Conservation (phyloP, 2,888 invertebrate genomes). For the Merodon equestris region DNA sequence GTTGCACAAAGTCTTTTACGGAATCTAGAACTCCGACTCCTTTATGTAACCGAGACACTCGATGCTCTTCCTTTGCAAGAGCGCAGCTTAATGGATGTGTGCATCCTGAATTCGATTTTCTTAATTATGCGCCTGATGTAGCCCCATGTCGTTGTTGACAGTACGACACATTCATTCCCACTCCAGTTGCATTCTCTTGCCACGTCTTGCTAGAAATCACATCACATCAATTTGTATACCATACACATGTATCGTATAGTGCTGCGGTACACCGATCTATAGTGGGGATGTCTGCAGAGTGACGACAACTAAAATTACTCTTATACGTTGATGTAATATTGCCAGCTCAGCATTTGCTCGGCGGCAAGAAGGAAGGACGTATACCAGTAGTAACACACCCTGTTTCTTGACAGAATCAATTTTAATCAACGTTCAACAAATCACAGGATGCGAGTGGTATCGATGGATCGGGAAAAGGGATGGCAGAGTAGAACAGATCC, state of each 20-base stretch:
- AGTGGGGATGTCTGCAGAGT: slow-evolving; percentile 11
- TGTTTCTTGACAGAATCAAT: slow-evolving; percentile 60
- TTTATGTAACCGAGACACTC: neutral
- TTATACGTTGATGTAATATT: slow-evolving; percentile 51
- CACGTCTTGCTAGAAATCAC: slow-evolving; percentile 48
- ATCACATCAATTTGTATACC: slow-evolving; percentile 45
- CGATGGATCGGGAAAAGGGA: neutral
- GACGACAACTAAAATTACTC: slow-evolving; percentile 62
- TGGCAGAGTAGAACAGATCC: neutral
- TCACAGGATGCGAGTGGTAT: slow-evolving; percentile 24
- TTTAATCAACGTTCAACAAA: slow-evolving; percentile 68
- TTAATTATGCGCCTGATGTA: slow-evolving; percentile 62
- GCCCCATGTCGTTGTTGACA: slow-evolving; percentile 42
- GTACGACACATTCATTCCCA: slow-evolving; percentile 14
- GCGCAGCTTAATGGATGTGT: slow-evolving; percentile 53
- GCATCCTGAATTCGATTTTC: slow-evolving; percentile 67
- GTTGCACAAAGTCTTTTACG: slow-evolving; percentile 40
- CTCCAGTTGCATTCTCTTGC: neutral
- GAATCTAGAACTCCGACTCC: slow-evolving; percentile 8
- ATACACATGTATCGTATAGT: slow-evolving; percentile 12
- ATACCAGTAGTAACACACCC: slow-evolving; percentile 24
- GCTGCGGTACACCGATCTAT: slow-evolving; percentile 23
- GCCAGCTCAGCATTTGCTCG: slow-evolving; percentile 45
- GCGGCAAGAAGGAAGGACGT: slow-evolving; percentile 11
- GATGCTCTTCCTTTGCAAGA: slow-evolving; percentile 26